Base-by-base conservation (phyloP, 2,888 invertebrate genomes). In the Amiota mariae region DNA sequence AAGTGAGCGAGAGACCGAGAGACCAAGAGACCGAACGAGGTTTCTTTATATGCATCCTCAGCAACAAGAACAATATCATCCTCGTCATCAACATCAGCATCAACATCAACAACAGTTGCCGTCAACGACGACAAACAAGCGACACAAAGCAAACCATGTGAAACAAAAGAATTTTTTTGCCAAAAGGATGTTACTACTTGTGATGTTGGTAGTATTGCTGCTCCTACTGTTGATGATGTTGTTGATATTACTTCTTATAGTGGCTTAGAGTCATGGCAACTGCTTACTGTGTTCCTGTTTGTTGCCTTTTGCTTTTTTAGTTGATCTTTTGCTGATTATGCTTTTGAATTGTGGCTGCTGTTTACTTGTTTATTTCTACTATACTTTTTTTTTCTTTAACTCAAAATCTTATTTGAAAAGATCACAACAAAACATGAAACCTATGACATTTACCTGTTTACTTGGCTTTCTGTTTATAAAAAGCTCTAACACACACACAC, bases 281-380 rank as follows among this genome's bases (percentile, higher is more conserved):
- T 15, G 59, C 59, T 11, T 12, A 59, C 59, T 13, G 6, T 54
- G n/a, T 59, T 59, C 18, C 67, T 24, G 12, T n/a, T 51, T 56
- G 56, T 47, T 46, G 6, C 66, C 46, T 66, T 48, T n/a, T 12
- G 48, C 48, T 24, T 70, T 24, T 70, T 47, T 15, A 51, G 84
- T 85, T 87, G 86, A 85, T 86, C 87, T 86, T 87, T 83, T 85
- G 76, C 87, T 85, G 86, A 87, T 87, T 82, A 79, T 79, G 78
- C 83, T 81, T 81, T 79, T 80, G 75, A 78, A 77, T 75, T 76
- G 36, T 2, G 36, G 36, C 36, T 36, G 36, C 36, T 36, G 3
- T 6, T 36, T 36, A 36, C 36, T 36, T 36, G 8, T 6, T 36
- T 36, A 6, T 36, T 36, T 6, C 20, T 15, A 3, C 18, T n/a